Evolutionary conservation across 2,113 vertebrate genomes (phyloP), one percentile per base, ranked within the genome.

Genomic region (Murina feae): DNA sequence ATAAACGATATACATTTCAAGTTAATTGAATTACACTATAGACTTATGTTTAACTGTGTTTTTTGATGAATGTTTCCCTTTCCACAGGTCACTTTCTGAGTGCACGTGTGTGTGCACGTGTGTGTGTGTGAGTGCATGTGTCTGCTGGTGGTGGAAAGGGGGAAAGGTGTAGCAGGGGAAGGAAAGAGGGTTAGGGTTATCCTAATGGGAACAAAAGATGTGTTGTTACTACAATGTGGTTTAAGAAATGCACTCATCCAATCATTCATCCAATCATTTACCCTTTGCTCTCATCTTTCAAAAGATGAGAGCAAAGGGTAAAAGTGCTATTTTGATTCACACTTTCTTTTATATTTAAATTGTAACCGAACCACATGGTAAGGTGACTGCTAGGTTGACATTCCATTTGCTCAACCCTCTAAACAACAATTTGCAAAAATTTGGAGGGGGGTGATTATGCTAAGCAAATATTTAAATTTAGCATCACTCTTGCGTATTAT

Each of bases 381-480:
- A 51, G 2, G 35, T 47, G 16, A 39, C 79, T 79, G 9, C 5
- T 79, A 49, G 49, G 17, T 30, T 74, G 2, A 78, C 17, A 71
- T 39, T 58, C 37, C 12, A 42, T 69, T 78, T 21, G 7, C 21
- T 11, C n/a, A 16, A 49, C 8, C 3, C 30, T 49, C 4, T 17
- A 37, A 92, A 42, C 7, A 84, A 72, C 76, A 93, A 76, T 49
- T 58, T 32, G 4, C 53, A 65, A 87, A 72, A 85, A 55, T 66
- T 4, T 63, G 6, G 6, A 12, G 13, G 42, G 25, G 32, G 7
- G 35, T 72, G 21, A 49, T 71, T 28, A 47, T 71, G 37, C 18
- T 74, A 86, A 42, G 32, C 39, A 96, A 93, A 49, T 66, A 42
- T 58, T 86, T 83, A 96, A 71, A 72, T 66, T 82, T 25, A 83